phyloP scores from a whole-genome alignment of 2,797 vertebrate species.

The Vipera latastei region DNA sequence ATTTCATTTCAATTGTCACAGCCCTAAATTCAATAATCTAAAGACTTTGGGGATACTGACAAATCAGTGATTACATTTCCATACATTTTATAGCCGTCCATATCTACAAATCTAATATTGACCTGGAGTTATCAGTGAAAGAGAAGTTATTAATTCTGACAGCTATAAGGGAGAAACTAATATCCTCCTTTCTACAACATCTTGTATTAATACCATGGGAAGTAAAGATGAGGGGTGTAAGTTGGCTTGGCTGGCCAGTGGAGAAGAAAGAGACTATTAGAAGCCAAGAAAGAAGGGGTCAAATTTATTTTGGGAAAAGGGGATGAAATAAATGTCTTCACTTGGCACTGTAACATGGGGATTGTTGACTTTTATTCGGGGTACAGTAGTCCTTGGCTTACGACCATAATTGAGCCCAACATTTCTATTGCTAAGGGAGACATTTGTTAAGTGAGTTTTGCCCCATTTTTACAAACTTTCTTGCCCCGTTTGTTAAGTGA shows the following conservation, averaged over 20 bases:
- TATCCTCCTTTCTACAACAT: conserved; percentile 79
- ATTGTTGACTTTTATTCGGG: background rate
- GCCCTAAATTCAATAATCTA: conserved; percentile 68
- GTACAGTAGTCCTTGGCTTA: background rate
- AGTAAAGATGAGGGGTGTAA: conserved; percentile 68
- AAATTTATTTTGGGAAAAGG: conserved; percentile 71
- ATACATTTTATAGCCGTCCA: conserved; percentile 77
- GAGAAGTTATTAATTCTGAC: conserved; percentile 83
- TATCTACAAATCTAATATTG: conserved; percentile 81
- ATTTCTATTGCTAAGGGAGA: background rate
- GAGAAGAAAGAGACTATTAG: conserved; percentile 69
- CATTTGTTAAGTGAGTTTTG: background rate
- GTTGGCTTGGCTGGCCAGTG: conserved; percentile 62
- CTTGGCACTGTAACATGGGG: background rate
- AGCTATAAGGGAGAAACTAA: conserved; percentile 81
- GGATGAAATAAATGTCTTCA: conserved; percentile 33
- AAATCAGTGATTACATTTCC: conserved; percentile 78
- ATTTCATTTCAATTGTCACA: conserved; percentile 70
- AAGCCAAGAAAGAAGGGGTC: conserved; percentile 72
- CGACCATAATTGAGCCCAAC: background rate
- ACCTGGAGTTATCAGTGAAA: conserved; percentile 78
- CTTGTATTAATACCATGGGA: conserved; percentile 77
- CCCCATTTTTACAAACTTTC: too few relatives aligned
- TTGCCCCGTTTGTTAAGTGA: background rate
- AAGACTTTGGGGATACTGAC: conserved; percentile 66